Base-by-base conservation (phyloP, 1,140 invertebrate species). In the Papilio glaucus region DNA sequence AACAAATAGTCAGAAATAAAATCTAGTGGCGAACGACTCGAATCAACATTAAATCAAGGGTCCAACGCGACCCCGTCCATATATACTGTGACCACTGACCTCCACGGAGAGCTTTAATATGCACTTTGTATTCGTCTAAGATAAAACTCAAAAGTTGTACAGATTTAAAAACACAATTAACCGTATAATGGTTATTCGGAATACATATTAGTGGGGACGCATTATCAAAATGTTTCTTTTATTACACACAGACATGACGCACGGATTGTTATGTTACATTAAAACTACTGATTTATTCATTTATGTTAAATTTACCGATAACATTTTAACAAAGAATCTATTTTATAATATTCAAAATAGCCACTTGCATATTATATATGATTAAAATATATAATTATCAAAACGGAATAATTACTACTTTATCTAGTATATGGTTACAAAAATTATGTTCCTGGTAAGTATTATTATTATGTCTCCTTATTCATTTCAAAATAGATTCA, bases 241-340 rank as follows among this genome's bases (percentile, higher is more conserved):
- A 33, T 61, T 61, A 61, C 29, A 29, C 24, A 33, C 29, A 61
- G 37, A 18, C 37, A 13, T 15, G 15, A 39, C 15, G 29, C 29
- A 18, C 62, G 33, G 4, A 65, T 65, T 65, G 62, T 65, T 65
- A 18, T 65, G 15, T 41, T 41, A 18, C 15, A 21, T 38, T 63
- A 41, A n/a, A 65, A 65, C 33, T 65, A 37, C 62, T 21, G 18
- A 65, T 65, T 38, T 65, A 65, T 65, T 65, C 62, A 65, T 65
- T 41, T 65, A 65, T 65, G 62, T 39, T 65, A 37, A 65, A 39
- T 65, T 62, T 65, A 10, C 9, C 24, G 33, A 65, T 39, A 65
- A 65, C 15, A 37, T 62, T 62, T n/a, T 15, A 61, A 61, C 49
- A 53, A 57, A 57, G 21, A 57, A 57, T 57, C 49, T 57, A 10